Base-by-base conservation (phyloP, 2,113 vertebrate genomes). In the Aspiorhynchus laticeps region DNA sequence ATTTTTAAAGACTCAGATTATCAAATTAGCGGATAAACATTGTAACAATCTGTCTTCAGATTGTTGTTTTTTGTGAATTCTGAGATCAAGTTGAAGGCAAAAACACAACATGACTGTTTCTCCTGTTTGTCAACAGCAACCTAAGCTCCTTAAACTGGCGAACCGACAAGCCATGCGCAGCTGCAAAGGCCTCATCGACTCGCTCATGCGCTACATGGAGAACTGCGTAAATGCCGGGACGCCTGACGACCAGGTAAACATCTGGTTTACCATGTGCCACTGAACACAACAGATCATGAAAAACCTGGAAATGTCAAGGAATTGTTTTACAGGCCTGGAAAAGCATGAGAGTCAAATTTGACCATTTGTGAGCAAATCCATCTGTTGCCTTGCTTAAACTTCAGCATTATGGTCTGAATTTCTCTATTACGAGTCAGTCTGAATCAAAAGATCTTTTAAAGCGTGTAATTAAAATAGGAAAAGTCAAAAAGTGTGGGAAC, bases 161-260 rank as follows among this genome's bases (percentile, higher is more conserved):
- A 96, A 96, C 77, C 95, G 98, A 51, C 96, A 98, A 90, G 91
- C 95, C 41, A 97, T 99, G 97, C 94, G 98, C 51, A 97, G 95
- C 88, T 95, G 94, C 84, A 91, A 91, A 0, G 97, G 96, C 33
- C 90, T 99, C 88, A 93, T 99, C 0, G 97, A 99, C 75, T 95
- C 96, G 0, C 93, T 99, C 88, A 95, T 97, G 90, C 88, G 87
- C 69, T 97, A 99, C 0, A 53, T 96, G 2, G 93, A 96, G 90
- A 93, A 93, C 79, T 96, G 96, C 0, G 93, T 97, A 92, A 95
- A 93, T 0, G 93, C 92, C 21, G 94, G 87, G 85, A 91, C 93
- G 19, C 93, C 94, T 0, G 96, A 99, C 3, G 96, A 98, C 80
- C 97, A 97, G 96, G 98, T 99, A 90, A 56, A 21, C 2, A 1